These are phyloP conservation scores for Rotaria sp. DNA, from an alignment of 2,888 invertebrate genomes.

Conservation along the genomic window DNA sequence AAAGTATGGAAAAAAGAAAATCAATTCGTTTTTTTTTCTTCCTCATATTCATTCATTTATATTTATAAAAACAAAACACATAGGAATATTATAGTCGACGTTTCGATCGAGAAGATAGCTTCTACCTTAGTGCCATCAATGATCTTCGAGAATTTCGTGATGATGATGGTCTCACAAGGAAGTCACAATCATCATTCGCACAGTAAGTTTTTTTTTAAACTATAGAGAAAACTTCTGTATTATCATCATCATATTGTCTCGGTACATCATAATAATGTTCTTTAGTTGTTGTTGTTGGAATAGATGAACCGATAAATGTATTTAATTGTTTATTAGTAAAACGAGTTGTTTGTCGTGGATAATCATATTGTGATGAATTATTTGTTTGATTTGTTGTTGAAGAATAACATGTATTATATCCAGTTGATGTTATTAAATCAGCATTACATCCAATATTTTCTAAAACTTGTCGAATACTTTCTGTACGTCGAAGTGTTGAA, in stretches of 20 bases:
- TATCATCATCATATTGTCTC: background rate
- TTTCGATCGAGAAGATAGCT: background rate
- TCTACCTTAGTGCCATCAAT: background rate
- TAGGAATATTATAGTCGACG: background rate
- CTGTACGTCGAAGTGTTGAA: background rate
- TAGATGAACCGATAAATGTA: background rate
- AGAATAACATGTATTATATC: background rate
- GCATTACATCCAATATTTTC: background rate
- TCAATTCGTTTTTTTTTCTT: background rate
- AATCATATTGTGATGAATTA: background rate
- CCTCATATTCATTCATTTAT: background rate
- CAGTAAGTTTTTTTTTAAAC: background rate
- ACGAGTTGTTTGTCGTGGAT: background rate
- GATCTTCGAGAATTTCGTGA: constrained; percentile 18
- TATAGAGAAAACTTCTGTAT: background rate
- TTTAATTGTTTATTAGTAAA: background rate
- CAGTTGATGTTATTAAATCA: background rate
- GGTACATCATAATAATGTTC: background rate
- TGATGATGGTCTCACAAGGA: background rate
- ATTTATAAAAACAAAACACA: background rate
- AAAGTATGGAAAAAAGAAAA: background rate
- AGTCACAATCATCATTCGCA: background rate
- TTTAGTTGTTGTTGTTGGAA: background rate
- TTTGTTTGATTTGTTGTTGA: background rate
- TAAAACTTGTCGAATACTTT: background rate